Evolutionary conservation across 2,797 vertebrate species (phyloP), one percentile per base, ranked within the genome.

Genomic region (Chrysocyon brachyurus): DNA sequence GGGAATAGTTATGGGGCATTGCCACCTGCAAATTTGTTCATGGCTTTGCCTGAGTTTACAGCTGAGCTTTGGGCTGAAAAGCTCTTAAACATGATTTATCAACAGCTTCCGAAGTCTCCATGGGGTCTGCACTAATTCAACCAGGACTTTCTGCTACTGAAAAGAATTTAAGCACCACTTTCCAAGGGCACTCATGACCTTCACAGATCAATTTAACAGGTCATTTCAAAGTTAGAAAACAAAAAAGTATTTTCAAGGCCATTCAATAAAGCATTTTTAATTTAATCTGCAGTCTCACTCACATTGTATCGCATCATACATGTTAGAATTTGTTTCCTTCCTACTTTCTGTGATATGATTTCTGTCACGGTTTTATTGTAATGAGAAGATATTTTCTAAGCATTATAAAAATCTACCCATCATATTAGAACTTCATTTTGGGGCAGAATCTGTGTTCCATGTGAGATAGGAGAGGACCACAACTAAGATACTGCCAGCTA

Each of bases 31-130:
- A 94, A 97, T 75, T 93, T 98, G 85, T 97, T 97, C 90, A 61
- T 96, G 90, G 3, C 95, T 98, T 96, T 96, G 87, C 31, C 54
- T 93, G 64, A 96, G 97, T 97, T 98, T 98, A 94, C 96, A 96
- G 96, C 31, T 81, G 95, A 97, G 56, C 78, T 92, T 77, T 91
- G 94, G 83, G 49, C 77, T 31, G 33, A 94, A 90, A 97, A 94
- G 16, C 70, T 98, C 97, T 82, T 97, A 98, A 98, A 97, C 75
- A 54, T 94, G 87, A 97, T 98, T 98, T 98, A 82, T 91, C 70
- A 94, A 54, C 81, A 95, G 88, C 46, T 46, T 95, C 91, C 68
- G 88, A 92, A 91, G 75, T 93, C 96, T 95, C 97, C 82, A 59
- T 97, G 95, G 96, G 56, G 52, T 97, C 46, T 93, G 66, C 57